A percentile compares a stretch with the other conserved stretches of the same genome.
phyloP scores from a whole-genome alignment of 2,888 invertebrate species.

The Mesoligia furuncula region DNA sequence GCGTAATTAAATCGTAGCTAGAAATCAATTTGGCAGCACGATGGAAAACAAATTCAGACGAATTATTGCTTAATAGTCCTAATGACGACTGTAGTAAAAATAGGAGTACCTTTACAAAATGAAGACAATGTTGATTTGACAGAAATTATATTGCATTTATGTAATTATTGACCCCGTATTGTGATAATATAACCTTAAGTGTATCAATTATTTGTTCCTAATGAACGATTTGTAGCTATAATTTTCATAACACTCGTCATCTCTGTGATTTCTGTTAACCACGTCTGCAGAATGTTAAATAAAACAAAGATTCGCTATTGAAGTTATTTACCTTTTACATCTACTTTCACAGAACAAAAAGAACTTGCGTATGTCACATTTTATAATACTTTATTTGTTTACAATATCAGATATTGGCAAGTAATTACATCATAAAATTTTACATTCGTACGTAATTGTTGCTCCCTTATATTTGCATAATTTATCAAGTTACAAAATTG shows the following conservation, averaged over 20 bases:
- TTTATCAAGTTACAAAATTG: constrained; percentile 44
- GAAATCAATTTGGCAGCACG: constrained; percentile 42
- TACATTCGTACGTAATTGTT: constrained; percentile 49
- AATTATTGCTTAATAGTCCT: constrained; percentile 13
- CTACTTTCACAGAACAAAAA: constrained; percentile 47
- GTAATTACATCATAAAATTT: constrained; percentile 51
- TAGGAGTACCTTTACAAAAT: constrained; percentile 64
- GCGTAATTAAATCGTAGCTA: constrained; percentile 54
- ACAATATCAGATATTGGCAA: constrained; percentile 58
- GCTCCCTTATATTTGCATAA: constrained; percentile 53
- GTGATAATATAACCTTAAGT: constrained; percentile 80
- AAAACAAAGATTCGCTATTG: constrained; percentile 57
- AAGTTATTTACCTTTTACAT: constrained; percentile 60
- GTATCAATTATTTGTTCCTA: constrained; percentile 69
- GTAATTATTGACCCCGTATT: constrained; percentile 76
- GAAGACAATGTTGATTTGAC: constrained; percentile 66
- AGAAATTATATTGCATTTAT: constrained; percentile 79
- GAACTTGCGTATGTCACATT: constrained; percentile 41
- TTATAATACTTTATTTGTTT: constrained; percentile 59
- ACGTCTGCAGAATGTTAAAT: constrained; percentile 58
- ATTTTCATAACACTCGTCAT: constrained; percentile 31
- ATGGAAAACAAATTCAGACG: constrained; percentile 42
- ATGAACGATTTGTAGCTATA: constrained; percentile 43
- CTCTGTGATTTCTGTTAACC: constrained; percentile 51
- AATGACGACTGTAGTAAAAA: constrained; percentile 30